Conservation (phyloP, 92 coral and sea anemone species). For the Palythoa heliodiscus region DNA sequence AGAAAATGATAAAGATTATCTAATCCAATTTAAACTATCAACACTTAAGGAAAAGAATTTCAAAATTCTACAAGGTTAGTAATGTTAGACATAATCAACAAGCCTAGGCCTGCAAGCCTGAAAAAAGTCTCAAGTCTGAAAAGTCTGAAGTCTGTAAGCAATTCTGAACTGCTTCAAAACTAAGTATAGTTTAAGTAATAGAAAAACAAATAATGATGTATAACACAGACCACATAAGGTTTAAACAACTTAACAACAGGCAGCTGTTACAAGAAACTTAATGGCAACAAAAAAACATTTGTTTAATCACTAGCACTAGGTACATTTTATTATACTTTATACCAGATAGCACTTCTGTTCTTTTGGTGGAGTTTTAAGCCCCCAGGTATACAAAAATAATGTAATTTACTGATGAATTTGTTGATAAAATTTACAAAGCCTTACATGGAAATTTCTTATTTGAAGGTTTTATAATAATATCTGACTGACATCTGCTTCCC, state of each 20-base stretch:
- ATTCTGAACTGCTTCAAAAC: constrained; percentile 12
- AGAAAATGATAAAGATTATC: background rate
- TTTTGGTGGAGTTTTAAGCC: background rate
- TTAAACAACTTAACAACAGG: background rate
- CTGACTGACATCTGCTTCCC: constrained; percentile 25
- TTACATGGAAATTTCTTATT: background rate
- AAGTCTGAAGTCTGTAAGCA: background rate
- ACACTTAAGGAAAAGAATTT: constrained; percentile 35
- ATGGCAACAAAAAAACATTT: too few species aligned
- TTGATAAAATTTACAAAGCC: constrained; percentile 28
- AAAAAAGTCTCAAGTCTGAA: background rate
- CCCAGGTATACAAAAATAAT: constrained; percentile 10
- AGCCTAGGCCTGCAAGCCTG: background rate
- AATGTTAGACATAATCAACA: background rate
- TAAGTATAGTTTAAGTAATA: background rate
- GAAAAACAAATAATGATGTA: background rate
- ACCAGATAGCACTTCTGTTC: background rate
- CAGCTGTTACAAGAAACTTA: background rate
- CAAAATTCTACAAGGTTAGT: constrained; percentile 16
- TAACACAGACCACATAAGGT: background rate
- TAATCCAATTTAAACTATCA: constrained; percentile 13
- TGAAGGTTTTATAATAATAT: background rate
- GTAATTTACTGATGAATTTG: background rate
- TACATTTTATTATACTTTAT: background rate
- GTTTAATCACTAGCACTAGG: too few species aligned